Percentiles rank a stretch among this genome's conserved stretches.
phyloP scores from a whole-genome alignment of 2,113 vertebrate species.

The Stercorarius parasiticus region DNA sequence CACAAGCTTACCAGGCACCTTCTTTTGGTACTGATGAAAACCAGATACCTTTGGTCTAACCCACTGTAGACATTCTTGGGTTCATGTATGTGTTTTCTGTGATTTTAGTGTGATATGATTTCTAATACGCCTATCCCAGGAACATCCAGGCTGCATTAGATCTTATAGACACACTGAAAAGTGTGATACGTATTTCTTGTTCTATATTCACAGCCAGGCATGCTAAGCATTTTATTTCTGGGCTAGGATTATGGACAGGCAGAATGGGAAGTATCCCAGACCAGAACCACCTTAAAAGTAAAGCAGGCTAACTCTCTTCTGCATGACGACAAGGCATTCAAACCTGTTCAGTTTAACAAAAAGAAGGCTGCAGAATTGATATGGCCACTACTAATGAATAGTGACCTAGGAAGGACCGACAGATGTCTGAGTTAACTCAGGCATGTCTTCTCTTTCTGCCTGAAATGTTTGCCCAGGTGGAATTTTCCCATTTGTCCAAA shows the following conservation, averaged over 20 bases:
- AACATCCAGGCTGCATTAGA: background rate
- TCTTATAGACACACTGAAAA: background rate
- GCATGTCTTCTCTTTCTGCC: background rate
- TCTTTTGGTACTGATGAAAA: background rate
- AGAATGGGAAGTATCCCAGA: background rate
- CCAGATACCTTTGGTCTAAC: background rate
- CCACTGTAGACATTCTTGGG: background rate
- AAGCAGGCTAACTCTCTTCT: background rate
- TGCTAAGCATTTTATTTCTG: background rate
- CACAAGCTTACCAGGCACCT: background rate
- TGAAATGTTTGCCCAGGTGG: background rate
- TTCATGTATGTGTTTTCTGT: background rate
- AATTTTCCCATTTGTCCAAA: conserved; percentile 22
- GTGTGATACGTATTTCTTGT: background rate
- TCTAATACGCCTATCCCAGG: background rate
- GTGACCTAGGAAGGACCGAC: background rate
- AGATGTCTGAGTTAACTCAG: background rate
- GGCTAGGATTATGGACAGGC: background rate
- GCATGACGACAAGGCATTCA: background rate
- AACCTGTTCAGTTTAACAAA: background rate
- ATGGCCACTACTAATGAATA: background rate
- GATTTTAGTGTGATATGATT: background rate
- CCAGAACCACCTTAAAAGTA: background rate
- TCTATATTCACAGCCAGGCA: background rate
- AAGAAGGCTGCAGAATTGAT: background rate